phyloP scores from a whole-genome alignment of 2,888 invertebrate genomes.

The Polyploca ridens region DNA sequence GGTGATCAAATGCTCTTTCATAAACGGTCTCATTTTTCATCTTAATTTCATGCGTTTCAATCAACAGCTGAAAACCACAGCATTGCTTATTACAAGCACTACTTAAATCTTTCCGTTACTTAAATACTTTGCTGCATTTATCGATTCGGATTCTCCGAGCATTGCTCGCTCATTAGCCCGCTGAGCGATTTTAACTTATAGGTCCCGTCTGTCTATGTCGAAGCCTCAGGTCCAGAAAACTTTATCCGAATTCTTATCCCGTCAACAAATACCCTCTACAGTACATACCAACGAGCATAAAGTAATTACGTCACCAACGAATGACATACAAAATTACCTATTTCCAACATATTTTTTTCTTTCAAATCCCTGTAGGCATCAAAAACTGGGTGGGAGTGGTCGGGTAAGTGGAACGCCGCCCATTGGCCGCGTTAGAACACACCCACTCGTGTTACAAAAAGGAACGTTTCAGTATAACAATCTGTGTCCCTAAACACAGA shows the following conservation, averaged over 20 bases:
- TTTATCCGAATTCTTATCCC: neutral
- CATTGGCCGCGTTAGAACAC: conserved; percentile 70
- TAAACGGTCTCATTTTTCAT: too few relatives aligned
- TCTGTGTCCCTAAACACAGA: conserved; percentile 63
- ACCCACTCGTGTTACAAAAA: conserved; percentile 73
- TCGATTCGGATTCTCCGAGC: too few relatives aligned
- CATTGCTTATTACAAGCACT: too few relatives aligned
- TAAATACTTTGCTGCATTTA: too few relatives aligned
- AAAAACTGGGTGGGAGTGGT: conserved; percentile 78
- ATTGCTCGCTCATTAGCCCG: too few relatives aligned
- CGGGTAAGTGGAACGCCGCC: conserved; percentile 59
- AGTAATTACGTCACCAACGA: conserved; percentile 75
- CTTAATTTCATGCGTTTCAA: too few relatives aligned
- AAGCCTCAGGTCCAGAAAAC: neutral
- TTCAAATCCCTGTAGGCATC: conserved; percentile 82
- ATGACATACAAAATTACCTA: conserved; percentile 80
- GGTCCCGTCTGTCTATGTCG: too few relatives aligned
- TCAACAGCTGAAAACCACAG: too few relatives aligned
- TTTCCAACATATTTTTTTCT: conserved; percentile 76
- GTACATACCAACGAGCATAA: conserved; percentile 50
- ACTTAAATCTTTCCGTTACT: too few relatives aligned
- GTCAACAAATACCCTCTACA: neutral
- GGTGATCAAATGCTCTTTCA: too few relatives aligned
- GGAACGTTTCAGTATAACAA: conserved; percentile 55
- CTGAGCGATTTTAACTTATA: too few relatives aligned